These are phyloP conservation scores for Cryptosula pallasiana DNA, from an alignment of 2,888 invertebrate genomes.

Conservation along the genomic window DNA sequence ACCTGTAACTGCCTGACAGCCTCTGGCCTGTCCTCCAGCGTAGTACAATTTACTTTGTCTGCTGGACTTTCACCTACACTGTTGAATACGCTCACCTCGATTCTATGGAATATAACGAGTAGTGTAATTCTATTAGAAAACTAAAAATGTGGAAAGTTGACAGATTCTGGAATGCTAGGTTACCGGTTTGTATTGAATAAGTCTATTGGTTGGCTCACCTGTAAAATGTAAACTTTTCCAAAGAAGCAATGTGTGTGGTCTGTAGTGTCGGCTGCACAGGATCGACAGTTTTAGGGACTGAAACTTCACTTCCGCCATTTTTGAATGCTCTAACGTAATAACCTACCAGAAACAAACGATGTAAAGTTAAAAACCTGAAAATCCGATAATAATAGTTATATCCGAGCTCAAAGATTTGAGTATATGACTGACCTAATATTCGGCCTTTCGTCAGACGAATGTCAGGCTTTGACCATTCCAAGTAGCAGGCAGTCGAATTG, in stretches of 20 bases:
- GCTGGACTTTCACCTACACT: background rate
- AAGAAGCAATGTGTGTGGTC: constrained; percentile 32
- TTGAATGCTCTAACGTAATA: background rate
- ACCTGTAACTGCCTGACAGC: background rate
- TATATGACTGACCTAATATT: background rate
- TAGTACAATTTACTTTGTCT: background rate
- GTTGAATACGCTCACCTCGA: background rate
- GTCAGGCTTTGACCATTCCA: constrained; percentile 95
- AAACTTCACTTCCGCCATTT: background rate
- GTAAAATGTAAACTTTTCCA: constrained; percentile 42
- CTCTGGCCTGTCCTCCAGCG: constrained; percentile 1
- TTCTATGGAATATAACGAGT: constrained; percentile 22
- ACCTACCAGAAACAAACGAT: background rate
- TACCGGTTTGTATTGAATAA: no score
- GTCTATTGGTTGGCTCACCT: no score
- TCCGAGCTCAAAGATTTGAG: background rate
- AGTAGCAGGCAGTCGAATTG: constrained; percentile 77
- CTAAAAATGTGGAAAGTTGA: no score
- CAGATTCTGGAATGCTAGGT: no score
- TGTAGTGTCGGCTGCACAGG: constrained; percentile 28
- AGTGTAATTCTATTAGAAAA: no score
- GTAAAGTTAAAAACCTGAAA: no score
- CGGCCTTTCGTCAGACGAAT: no score
- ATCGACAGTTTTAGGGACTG: background rate
- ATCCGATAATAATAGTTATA: background rate